Evolutionary conservation across 2,797 vertebrate species (phyloP).

Genomic region (Alca torda): DNA sequence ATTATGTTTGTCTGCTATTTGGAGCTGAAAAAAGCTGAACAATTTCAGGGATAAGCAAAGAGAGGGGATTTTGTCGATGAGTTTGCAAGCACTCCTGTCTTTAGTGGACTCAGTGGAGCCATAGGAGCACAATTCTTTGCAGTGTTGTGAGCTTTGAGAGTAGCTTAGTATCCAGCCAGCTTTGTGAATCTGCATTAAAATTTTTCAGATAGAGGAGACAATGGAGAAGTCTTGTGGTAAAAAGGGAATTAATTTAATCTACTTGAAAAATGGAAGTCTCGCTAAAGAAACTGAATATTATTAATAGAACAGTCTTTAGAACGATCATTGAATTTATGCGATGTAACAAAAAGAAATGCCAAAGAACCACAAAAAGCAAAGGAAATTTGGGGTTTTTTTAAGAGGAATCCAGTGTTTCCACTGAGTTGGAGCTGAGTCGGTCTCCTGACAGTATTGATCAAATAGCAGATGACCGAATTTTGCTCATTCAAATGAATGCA

Average conservation of each 20-base stretch:
- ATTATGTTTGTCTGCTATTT: conserved; percentile 3
- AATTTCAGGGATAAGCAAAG: conserved; percentile 27
- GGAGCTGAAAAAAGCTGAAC: not conserved
- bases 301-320: not conserved
- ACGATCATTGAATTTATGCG: not conserved
- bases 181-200: not conserved
- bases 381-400: not conserved
- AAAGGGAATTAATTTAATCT: conserved; percentile 9
- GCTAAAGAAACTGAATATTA: not conserved
- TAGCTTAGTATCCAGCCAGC: not conserved
- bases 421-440: not conserved
- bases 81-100: conserved; percentile 1
- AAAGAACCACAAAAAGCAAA: not conserved
- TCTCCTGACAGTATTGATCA: not conserved
- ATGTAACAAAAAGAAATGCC: not conserved
- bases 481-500: not conserved
- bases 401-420: not conserved
- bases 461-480: not conserved
- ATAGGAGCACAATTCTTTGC: not conserved
- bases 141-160: not conserved
- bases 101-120: not conserved
- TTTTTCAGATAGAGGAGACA: not conserved
- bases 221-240: not conserved
- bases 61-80: conserved; percentile 22
- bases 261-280: not conserved